These are phyloP conservation scores for Tethea ocularis DNA, from an alignment of 2,888 invertebrate genomes.

Conservation along the genomic window DNA sequence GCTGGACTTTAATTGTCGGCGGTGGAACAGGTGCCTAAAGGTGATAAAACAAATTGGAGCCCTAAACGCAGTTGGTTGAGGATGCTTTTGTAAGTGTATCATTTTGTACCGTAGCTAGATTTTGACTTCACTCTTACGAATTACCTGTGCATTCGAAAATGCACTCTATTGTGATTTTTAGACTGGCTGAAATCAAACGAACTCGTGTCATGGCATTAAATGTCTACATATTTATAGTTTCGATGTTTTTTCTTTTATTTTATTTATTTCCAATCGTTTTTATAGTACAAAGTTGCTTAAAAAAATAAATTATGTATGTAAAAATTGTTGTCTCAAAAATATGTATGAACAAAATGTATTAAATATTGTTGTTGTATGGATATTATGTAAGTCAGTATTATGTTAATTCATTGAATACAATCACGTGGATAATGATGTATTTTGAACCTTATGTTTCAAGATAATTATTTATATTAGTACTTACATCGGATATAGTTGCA, in stretches of 20 bases:
- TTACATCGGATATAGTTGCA: not conserved
- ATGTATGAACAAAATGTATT: conserved; percentile 19
- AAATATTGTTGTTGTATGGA: conserved; percentile 23
- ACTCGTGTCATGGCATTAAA: not conserved
- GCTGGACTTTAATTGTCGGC: too few species aligned
- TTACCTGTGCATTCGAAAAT: not conserved
- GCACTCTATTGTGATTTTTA: not conserved
- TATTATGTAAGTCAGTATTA: conserved; percentile 38
- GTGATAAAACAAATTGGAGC: not conserved
- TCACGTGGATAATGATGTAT: not conserved
- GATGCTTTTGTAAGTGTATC: not conserved
- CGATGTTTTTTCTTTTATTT: not conserved
- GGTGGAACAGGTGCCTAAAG: too few species aligned
- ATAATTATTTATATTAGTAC: not conserved
- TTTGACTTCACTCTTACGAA: not conserved
- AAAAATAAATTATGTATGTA: conserved; percentile 6
- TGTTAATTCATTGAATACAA: conserved; percentile 20
- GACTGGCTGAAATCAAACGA: not conserved
- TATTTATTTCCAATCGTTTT: not conserved
- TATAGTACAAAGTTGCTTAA: conserved; percentile 4
- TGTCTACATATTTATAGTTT: not conserved
- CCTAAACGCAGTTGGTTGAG: not conserved
- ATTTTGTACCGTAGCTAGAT: not conserved
- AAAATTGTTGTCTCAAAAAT: conserved; percentile 31
- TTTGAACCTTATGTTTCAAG: not conserved